Evolutionary conservation across 2,797 vertebrate genomes (phyloP), one percentile per base, ranked within the genome.

Genomic region (Florisuga fusca): DNA sequence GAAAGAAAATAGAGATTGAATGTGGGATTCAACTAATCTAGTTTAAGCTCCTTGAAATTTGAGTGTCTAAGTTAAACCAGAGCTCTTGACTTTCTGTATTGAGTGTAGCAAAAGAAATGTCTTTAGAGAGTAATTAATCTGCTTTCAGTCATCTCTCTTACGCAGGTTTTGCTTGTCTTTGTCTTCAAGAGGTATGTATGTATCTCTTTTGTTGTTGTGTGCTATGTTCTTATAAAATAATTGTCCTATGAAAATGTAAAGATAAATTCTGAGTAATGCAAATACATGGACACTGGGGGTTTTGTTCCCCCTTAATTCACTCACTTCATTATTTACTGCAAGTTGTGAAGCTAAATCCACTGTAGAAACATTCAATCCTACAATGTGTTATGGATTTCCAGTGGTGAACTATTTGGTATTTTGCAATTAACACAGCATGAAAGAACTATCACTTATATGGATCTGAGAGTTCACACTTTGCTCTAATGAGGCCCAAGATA

Each of bases 381-480:
- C 18, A 9, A 66, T n/a, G 62, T 51, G 29, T 58, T 92, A 91
- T 89, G 36, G 67, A 95, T 97, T 96, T 93, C 83, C 87, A 92
- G 76, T 43, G 46, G 90, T 90, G 82, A 96, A 84, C 93, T 89
- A 57, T 90, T 94, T 91, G 66, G 76, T 79, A 69, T 84, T 87
- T 76, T 64, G 43, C 79, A 94, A 92, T 97, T 95, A 96, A 84
- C 87, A 93, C 62, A 89, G 79, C 66, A 59, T 79, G 89, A 93
- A 96, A 88, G 50, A 90, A 7, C 23, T 36, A 72, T 87, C 61
- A 15, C 33, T 93, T 76, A 22, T 81, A 61, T 38, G 29, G 79
- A 94, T 91, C 63, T 84, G 73, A 2, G 20, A 91, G 84, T 87
- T 91, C 73, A 75, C 62, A 31, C 22, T 91, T 95, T 43, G 25